Evolutionary conservation across 2,113 vertebrate genomes (phyloP).

Genomic region (Cavia porcellus): DNA sequence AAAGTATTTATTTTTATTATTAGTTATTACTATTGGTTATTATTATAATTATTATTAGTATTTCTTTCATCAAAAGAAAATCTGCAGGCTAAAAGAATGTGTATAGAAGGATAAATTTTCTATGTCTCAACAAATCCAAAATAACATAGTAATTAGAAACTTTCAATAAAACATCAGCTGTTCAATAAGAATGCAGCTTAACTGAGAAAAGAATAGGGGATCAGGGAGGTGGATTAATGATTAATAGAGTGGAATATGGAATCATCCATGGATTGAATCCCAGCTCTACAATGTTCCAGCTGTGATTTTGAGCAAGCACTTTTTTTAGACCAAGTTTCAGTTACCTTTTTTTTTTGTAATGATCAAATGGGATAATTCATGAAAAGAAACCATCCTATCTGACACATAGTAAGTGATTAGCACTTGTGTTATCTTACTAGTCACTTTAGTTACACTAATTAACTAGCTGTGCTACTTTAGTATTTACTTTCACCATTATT

Average conservation of each 20-base stretch:
- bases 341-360: not conserved
- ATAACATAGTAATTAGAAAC: not conserved
- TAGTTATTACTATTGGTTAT: not conserved
- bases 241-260: not conserved
- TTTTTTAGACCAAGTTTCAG: not conserved
- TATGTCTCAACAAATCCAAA: constrained; percentile 25
- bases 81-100: not conserved
- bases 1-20: not conserved
- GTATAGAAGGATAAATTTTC: not conserved
- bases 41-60: not conserved
- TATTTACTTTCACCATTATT: not conserved
- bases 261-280: not conserved
- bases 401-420: not conserved
- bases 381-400: not conserved
- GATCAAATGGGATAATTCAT: not conserved
- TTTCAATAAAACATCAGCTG: constrained; percentile 40
- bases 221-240: not conserved
- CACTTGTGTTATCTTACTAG: not conserved
- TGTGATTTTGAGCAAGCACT: not conserved
- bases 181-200: constrained; percentile 35
- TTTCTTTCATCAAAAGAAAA: constrained; percentile 12
- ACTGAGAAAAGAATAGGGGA: fast-evolving
- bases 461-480: not conserved
- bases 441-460: not conserved
- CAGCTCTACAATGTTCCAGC: not conserved